Evolutionary conservation across 2,797 vertebrate genomes (phyloP).

Genomic region (Potorous gilbertii): DNA sequence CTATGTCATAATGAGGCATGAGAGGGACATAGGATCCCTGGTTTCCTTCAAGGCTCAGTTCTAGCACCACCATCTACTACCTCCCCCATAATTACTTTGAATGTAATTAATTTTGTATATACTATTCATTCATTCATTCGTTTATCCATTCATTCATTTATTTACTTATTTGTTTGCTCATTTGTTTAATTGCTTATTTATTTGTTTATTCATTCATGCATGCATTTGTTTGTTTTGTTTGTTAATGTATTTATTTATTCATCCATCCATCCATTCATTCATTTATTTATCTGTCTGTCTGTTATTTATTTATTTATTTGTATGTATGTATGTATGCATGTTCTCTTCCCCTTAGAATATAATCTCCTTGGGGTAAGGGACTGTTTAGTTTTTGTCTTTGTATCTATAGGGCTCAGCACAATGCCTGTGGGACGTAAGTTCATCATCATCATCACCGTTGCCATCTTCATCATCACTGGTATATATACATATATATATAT

Average conservation of each 20-base stretch:
- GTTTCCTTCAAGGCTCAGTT: too few species aligned
- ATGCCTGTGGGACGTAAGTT: background rate
- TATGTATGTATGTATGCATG: background rate
- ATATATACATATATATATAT: background rate
- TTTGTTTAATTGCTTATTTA: too few species aligned
- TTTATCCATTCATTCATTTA: too few species aligned
- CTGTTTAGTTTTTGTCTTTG: background rate
- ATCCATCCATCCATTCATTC: too few species aligned
- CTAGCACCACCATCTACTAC: background rate
- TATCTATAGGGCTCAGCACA: background rate
- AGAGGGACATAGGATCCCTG: background rate
- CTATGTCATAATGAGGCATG: background rate
- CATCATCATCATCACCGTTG: background rate
- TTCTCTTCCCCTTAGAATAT: background rate
- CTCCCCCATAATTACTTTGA: background rate
- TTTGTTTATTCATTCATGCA: too few species aligned
- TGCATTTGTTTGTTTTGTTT: too few species aligned
- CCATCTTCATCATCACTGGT: background rate
- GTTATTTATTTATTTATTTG: too few species aligned
- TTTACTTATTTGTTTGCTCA: too few species aligned
- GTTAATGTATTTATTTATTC: too few species aligned
- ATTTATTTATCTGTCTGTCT: too few species aligned
- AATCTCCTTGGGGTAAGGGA: too few species aligned
- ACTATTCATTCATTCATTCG: too few species aligned
- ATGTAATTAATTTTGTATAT: background rate